Base-by-base conservation (phyloP, 1,140 invertebrate genomes). In the Hyles euphorbiae region DNA sequence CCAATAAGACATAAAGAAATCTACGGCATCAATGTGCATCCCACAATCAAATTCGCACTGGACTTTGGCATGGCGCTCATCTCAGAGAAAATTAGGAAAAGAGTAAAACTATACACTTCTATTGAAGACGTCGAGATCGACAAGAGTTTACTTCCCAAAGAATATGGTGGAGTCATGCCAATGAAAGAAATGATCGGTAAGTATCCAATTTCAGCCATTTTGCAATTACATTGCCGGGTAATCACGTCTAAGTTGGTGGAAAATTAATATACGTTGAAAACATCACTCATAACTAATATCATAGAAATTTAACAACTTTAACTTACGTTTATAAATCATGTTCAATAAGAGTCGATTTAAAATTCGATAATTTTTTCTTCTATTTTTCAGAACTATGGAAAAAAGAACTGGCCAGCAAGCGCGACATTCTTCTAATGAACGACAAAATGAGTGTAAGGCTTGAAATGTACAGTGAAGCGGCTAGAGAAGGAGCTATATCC, bases 1-100 rank as follows among this genome's bases (percentile, higher is more conserved):
- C 95, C 96, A 34, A 93, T 96, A 91, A 90, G 95, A 64, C 95
- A 97, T 82, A 96, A 96, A 78, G 93, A 95, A 75, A 93, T 96
- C 3, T 93, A 96, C 73, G 94, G 92, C 5, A 92, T 96, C 33
- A 94, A 96, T 72, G 91, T 93, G 0, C 95, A 94, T 70, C 90
- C 93, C 0, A 94, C 94, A 0, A 89, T 96, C 45, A 95, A 95
- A 72, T 95, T 95, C 62, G 93, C 95, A 1, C 86, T 95, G 2
- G 95, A 96, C 73, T 95, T 96, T 74, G 94, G 94, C 32, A 93
- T 96, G 91, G 92, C 91, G 2, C 89, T 97, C 60, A 93, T 97
- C 61, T 95, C 94, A 0, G 94, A 95, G 32, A 97, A 97, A 80
- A 94, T 96, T 9, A 92, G 91, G 58, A 95, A 93, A 67, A 90